phyloP scores from a whole-genome alignment of 2,113 vertebrate genomes.

The Otus sunia region DNA sequence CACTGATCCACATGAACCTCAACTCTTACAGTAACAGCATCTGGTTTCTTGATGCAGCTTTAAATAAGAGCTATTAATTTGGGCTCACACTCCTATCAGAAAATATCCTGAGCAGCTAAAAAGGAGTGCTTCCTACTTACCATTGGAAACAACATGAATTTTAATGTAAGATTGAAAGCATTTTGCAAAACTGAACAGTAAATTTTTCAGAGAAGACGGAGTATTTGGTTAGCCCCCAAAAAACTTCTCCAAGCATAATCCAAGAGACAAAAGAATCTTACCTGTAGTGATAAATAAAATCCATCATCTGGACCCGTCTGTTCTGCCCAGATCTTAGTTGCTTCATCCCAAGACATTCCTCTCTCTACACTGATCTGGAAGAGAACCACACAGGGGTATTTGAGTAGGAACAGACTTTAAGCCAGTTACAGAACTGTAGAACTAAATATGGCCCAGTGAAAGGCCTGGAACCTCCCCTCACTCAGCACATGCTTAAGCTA shows the following conservation, averaged over 20 bases:
- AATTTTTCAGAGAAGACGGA: neutral
- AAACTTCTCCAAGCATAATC: neutral
- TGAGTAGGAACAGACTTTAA: neutral
- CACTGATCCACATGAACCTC: neutral
- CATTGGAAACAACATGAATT: fast-evolving
- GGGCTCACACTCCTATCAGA: neutral
- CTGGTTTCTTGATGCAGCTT: neutral
- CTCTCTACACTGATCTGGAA: constrained; percentile 93
- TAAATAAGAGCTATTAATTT: neutral
- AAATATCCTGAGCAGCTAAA: neutral
- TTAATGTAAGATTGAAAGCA: neutral
- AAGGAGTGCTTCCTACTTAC: neutral
- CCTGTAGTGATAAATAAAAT: constrained; percentile 91
- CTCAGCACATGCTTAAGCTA: too few relatives aligned
- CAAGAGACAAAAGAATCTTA: constrained; percentile 16
- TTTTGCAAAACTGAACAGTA: neutral
- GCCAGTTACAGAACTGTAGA: neutral
- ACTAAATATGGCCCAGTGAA: neutral
- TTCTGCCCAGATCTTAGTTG: constrained; percentile 93
- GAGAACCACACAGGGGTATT: neutral
- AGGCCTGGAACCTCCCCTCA: neutral
- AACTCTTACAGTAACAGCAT: neutral
- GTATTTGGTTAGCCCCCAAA: neutral
- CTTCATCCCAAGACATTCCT: constrained; percentile 99
- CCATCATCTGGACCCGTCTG: constrained; percentile 93